A percentile compares a stretch with the other conserved stretches of the same genome.
Evolutionary conservation across 2,797 vertebrate genomes (phyloP).

Genomic region (Australoheros facetus): DNA sequence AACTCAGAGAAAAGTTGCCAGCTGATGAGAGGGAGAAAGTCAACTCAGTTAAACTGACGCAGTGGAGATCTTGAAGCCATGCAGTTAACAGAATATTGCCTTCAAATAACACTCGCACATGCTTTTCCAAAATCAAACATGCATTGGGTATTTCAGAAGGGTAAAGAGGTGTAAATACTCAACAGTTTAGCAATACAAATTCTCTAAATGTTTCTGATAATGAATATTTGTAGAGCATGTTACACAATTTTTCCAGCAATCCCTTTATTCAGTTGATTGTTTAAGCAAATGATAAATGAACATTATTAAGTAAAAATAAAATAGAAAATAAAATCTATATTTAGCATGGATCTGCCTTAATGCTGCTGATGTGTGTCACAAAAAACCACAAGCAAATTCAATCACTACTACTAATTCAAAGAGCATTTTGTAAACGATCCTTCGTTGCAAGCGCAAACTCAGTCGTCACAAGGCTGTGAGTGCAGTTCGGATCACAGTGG

Average conservation of each 20-base stretch:
- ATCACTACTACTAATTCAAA: constrained; percentile 61
- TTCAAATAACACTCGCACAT: constrained; percentile 78
- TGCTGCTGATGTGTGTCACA: constrained; percentile 61
- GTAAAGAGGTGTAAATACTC: constrained; percentile 68
- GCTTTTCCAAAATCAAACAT: constrained; percentile 80
- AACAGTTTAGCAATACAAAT: constrained; percentile 69
- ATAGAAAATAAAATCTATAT: constrained; percentile 72
- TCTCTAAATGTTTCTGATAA: constrained; percentile 56
- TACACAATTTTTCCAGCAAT: constrained; percentile 60
- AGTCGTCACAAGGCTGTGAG: constrained; percentile 73
- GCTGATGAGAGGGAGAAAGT: constrained; percentile 53
- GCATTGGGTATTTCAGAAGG: constrained; percentile 70
- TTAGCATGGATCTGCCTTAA: constrained; percentile 62
- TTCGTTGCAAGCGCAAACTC: constrained; percentile 57
- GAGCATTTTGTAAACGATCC: constrained; percentile 68
- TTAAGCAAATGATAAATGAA: constrained; percentile 68
- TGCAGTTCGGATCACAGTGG: constrained; percentile 81
- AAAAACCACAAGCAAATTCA: constrained; percentile 68
- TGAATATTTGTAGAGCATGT: constrained; percentile 68
- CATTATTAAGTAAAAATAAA: constrained; percentile 64
- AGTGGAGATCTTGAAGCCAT: constrained; percentile 76
- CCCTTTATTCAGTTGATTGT: constrained; percentile 59
- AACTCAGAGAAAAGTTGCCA: constrained; percentile 38
- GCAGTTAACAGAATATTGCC: constrained; percentile 79
- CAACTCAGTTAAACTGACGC: constrained; percentile 56